Conservation (phyloP, 2,888 invertebrate genomes). For the Hemaris fuciformis region DNA sequence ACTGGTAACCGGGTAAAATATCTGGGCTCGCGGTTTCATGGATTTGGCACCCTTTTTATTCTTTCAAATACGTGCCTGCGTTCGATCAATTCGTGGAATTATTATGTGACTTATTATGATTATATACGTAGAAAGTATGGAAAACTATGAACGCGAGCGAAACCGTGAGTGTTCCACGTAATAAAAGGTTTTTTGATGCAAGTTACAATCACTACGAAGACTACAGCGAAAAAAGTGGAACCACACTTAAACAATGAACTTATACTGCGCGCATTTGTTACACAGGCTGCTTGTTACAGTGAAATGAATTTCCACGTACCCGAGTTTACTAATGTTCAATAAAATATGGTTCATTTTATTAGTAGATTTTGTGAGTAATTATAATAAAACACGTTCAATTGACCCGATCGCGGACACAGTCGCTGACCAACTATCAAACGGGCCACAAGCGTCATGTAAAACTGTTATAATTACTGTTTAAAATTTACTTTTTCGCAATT, state of each 20-base stretch:
- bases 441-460: slow-evolving; percentile 11
- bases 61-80: neutral
- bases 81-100: neutral
- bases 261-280: slow-evolving; percentile 39
- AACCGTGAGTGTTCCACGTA: slow-evolving; percentile 59
- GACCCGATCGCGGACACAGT: neutral
- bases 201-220: slow-evolving; percentile 48
- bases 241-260: slow-evolving; percentile 61
- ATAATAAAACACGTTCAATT: neutral
- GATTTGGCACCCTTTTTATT: slow-evolving; percentile 6
- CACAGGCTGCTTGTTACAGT: slow-evolving; percentile 41
- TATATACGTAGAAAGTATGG: neutral
- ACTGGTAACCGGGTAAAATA: slow-evolving; percentile 49
- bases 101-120: neutral
- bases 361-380: neutral
- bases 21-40: slow-evolving; percentile 30
- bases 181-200: slow-evolving; percentile 35
- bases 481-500: neutral
- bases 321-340: neutral
- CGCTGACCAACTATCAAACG: neutral
- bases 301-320: neutral
- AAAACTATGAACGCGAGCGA: slow-evolving; percentile 40
- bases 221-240: slow-evolving; percentile 52
- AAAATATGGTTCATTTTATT: neutral
- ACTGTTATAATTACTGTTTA: slow-evolving; percentile 12